These are phyloP conservation scores for Calliopum simillimum DNA, from an alignment of 2,888 invertebrate genomes.

Conservation along the genomic window DNA sequence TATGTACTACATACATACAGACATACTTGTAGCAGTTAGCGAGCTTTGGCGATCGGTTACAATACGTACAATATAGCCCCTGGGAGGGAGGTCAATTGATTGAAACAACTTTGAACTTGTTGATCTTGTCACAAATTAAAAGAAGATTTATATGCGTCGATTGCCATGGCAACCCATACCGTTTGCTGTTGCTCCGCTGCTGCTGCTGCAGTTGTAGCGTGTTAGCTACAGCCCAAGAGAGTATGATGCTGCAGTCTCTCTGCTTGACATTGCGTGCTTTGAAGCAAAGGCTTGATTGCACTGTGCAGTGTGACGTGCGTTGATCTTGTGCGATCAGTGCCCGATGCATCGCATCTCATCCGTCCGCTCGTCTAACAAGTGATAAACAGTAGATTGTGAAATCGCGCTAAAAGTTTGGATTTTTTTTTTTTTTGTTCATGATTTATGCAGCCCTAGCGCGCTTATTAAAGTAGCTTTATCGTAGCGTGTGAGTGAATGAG, in stretches of 20 bases:
- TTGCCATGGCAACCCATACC: too few relatives aligned
- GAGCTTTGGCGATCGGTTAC: slow-evolving; percentile 15
- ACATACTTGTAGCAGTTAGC: too few relatives aligned
- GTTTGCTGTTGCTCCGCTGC: too few relatives aligned
- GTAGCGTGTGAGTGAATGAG: background rate
- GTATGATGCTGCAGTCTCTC: background rate
- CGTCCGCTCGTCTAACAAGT: slow-evolving; percentile 14
- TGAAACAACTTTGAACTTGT: slow-evolving; percentile 68
- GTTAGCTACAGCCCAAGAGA: background rate
- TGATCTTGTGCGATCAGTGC: slow-evolving; percentile 5
- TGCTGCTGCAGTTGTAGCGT: background rate
- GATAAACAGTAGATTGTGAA: slow-evolving; percentile 8
- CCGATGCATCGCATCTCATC: too few relatives aligned
- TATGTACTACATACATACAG: too few relatives aligned
- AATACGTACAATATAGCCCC: slow-evolving; percentile 45
- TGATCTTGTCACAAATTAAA: slow-evolving; percentile 69
- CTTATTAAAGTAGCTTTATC: background rate
- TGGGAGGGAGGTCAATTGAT: slow-evolving; percentile 67
- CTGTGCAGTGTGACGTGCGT: slow-evolving; percentile 5
- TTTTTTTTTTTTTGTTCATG: background rate
- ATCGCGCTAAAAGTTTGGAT: background rate
- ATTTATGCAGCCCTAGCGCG: slow-evolving; percentile 5
- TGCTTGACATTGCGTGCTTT: slow-evolving; percentile 11
- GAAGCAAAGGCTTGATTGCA: background rate
- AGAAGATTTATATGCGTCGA: slow-evolving; percentile 61